A percentile compares a stretch with the other conserved stretches of the same genome.
Evolutionary conservation across 2,888 invertebrate species (phyloP).

Genomic region (Drosophila engyochracea): DNA sequence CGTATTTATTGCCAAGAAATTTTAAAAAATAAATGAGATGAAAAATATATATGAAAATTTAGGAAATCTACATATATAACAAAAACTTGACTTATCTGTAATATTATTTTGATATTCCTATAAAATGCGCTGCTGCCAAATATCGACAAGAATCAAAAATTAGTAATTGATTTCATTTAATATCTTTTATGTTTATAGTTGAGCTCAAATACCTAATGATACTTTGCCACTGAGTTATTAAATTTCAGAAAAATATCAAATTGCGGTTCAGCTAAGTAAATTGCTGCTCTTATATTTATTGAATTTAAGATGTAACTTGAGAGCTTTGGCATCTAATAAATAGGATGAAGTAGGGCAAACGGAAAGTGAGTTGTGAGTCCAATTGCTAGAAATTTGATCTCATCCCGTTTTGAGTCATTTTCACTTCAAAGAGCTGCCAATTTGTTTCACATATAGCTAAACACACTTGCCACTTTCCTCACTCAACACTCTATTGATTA

Average conservation of each 20-base stretch:
- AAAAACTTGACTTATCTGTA: neutral
- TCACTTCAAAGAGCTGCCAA: constrained; percentile 45
- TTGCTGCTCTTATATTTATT: constrained; percentile 64
- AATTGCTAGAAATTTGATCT: constrained; percentile 44
- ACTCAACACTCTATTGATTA: constrained; percentile 56
- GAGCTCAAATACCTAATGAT: constrained; percentile 23
- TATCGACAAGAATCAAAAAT: neutral
- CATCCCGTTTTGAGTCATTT: constrained; percentile 29
- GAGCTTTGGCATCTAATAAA: constrained; percentile 28
- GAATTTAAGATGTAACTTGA: constrained; percentile 61
- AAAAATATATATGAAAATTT: neutral
- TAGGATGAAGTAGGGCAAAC: neutral
- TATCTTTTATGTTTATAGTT: neutral
- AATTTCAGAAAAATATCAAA: constrained; percentile 47
- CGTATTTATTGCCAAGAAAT: neutral
- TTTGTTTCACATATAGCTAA: constrained; percentile 38
- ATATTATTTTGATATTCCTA: neutral
- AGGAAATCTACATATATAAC: neutral
- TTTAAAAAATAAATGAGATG: neutral
- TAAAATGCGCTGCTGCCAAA: neutral
- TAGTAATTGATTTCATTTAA: neutral
- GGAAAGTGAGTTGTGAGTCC: neutral
- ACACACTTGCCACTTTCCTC: constrained; percentile 35
- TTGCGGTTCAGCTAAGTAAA: constrained; percentile 32
- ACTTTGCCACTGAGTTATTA: constrained; percentile 23